Conservation (phyloP, 2,113 vertebrate genomes). For the Columba livia region DNA sequence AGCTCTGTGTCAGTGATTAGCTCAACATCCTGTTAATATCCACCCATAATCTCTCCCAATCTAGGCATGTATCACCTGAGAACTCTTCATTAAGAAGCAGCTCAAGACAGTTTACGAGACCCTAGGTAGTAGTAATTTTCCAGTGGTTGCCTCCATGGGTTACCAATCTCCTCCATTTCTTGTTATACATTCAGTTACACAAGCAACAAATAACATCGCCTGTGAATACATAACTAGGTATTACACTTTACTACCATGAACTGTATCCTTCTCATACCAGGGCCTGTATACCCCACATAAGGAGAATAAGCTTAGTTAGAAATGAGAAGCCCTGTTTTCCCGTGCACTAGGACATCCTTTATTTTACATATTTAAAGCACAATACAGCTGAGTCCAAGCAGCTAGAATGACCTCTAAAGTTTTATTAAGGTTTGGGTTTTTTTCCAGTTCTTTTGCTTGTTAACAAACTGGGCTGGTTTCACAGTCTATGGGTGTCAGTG, state of each 20-base stretch:
- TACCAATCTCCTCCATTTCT: not conserved
- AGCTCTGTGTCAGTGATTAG: not conserved
- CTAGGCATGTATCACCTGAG: not conserved
- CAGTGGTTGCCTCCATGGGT: not conserved
- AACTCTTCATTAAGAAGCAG: not conserved
- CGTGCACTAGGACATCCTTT: not conserved
- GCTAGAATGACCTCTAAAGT: not conserved
- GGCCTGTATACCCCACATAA: not conserved
- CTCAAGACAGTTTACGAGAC: slow-evolving; percentile 13
- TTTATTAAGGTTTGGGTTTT: not conserved
- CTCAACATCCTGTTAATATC: slow-evolving; percentile 15
- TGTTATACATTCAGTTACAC: not conserved
- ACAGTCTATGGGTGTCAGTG: not conserved
- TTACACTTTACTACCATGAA: not conserved
- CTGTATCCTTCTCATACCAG: not conserved
- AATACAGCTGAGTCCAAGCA: not conserved
- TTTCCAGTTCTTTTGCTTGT: not conserved
- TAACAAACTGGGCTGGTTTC: slow-evolving; percentile 3
- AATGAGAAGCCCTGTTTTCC: not conserved
- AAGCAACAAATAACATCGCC: not conserved
- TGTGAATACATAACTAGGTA: not conserved
- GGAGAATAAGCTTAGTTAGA: not conserved
- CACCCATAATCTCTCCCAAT: slow-evolving; percentile 15
- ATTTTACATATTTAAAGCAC: not conserved
- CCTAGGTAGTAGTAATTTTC: slow-evolving; percentile 17